Evolutionary conservation across 2,888 invertebrate species (phyloP).

Genomic region (Julus scandinavius): DNA sequence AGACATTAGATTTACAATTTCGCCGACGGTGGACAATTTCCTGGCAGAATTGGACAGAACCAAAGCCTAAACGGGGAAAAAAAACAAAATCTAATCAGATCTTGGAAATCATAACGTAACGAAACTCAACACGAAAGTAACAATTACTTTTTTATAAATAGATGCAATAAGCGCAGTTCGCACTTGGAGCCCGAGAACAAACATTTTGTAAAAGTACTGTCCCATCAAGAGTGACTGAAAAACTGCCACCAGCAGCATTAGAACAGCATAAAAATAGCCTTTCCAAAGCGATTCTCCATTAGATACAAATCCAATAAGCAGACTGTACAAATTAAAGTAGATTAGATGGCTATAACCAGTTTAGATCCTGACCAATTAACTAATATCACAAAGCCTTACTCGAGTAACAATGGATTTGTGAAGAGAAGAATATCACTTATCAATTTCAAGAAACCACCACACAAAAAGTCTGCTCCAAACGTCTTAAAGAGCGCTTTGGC

Average conservation of each 20-base stretch:
- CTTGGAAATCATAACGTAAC: background rate
- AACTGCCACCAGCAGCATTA: conserved; percentile 79
- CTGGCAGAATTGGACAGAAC: conserved; percentile 61
- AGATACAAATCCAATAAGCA: conserved; percentile 69
- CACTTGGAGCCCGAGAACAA: conserved; percentile 88
- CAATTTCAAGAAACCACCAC: conserved; percentile 86
- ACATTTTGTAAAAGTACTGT: conserved; percentile 92
- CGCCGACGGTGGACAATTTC: conserved; percentile 79
- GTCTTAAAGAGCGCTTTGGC: conserved; percentile 84
- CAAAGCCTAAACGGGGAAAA: conserved; percentile 59
- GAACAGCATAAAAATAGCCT: conserved; percentile 83
- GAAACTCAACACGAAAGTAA: too few relatives aligned
- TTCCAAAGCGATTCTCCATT: conserved; percentile 78
- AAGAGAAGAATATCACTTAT: conserved; percentile 87
- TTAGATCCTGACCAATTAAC: background rate
- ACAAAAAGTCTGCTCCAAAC: conserved; percentile 86
- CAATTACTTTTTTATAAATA: conserved; percentile 81
- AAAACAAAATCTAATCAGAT: background rate
- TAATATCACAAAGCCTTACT: conserved; percentile 70
- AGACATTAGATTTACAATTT: conserved; percentile 92
- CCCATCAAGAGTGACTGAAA: conserved; percentile 85
- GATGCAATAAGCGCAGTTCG: conserved; percentile 88
- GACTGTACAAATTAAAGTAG: conserved; percentile 57
- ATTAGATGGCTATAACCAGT: background rate
- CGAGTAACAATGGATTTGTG: conserved; percentile 87